These are phyloP conservation scores for Dynastes tityus DNA, from an alignment of 2,888 invertebrate species.

Conservation along the genomic window DNA sequence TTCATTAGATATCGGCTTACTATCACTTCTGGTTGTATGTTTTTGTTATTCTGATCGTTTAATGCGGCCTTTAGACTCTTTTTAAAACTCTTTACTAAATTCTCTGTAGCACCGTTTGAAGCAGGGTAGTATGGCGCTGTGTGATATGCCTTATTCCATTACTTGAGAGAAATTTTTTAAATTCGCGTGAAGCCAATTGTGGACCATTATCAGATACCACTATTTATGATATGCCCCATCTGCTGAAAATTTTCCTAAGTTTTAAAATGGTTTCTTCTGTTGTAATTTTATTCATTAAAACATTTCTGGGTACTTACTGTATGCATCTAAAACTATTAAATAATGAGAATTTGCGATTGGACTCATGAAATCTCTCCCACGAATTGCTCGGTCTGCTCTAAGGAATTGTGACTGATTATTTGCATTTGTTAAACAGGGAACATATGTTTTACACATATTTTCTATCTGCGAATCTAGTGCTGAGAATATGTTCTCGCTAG, in stretches of 20 bases:
- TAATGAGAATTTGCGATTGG: background rate
- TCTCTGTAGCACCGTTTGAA: slow-evolving; percentile 16
- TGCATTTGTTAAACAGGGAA: slow-evolving; percentile 5
- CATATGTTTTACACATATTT: slow-evolving; percentile 26
- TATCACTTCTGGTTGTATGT: slow-evolving; percentile 14
- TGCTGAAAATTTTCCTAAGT: slow-evolving; percentile 9
- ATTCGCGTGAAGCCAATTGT: slow-evolving; percentile 11
- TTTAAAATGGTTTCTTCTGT: slow-evolving; percentile 10
- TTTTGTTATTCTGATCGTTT: background rate
- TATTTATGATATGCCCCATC: slow-evolving; percentile 18
- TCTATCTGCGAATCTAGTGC: slow-evolving; percentile 42
- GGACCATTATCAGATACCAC: slow-evolving; percentile 29
- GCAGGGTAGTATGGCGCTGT: slow-evolving; percentile 32
- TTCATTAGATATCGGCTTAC: slow-evolving; percentile 39
- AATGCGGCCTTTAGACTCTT: background rate
- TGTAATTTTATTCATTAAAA: slow-evolving; percentile 14
- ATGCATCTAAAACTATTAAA: slow-evolving; percentile 32
- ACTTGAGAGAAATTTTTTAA: slow-evolving; percentile 17
- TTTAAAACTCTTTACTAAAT: slow-evolving; percentile 15
- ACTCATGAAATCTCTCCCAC: slow-evolving; percentile 19
- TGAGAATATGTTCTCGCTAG: slow-evolving; percentile 46
- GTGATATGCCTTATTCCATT: slow-evolving; percentile 30
- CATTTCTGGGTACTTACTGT: slow-evolving; percentile 29
- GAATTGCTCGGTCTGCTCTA: background rate
- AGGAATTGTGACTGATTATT: background rate